Percentiles rank a stretch among this genome's conserved stretches.
These are phyloP conservation scores for Rhinella marina DNA, from an alignment of 2,797 vertebrate genomes.

Conservation along the genomic window DNA sequence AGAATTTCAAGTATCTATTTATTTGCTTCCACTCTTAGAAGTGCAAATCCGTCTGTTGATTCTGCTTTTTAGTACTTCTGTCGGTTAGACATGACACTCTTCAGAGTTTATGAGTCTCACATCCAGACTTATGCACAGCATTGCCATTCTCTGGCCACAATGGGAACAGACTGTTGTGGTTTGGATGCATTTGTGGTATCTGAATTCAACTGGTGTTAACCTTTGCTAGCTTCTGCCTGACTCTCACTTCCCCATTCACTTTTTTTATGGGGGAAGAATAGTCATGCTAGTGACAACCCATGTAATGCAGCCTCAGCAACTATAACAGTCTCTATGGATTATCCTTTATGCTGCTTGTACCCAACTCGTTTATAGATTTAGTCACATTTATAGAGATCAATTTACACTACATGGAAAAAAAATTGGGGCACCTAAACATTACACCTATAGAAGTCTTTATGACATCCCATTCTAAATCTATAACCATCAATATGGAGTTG, in stretches of 20 bases:
- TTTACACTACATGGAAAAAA: too few species aligned
- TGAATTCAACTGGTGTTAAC: background rate
- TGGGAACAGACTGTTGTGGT: slow-evolving; percentile 1
- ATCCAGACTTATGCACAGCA: background rate
- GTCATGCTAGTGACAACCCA: background rate
- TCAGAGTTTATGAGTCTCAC: slow-evolving; percentile 14
- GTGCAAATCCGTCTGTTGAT: slow-evolving; percentile 22
- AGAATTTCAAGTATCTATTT: slow-evolving; percentile 40
- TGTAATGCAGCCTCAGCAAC: too few species aligned
- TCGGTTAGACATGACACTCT: background rate
- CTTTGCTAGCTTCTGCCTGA: background rate
- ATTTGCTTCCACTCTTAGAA: slow-evolving; percentile 13
- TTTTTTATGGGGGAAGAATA: background rate
- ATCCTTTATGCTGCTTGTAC: background rate
- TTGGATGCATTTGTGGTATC: slow-evolving; percentile 16
- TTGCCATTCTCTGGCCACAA: background rate
- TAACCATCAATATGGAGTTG: too few species aligned
- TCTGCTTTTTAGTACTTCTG: slow-evolving; percentile 12
- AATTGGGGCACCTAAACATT: too few species aligned
- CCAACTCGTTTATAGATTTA: background rate
- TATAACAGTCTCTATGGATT: background rate
- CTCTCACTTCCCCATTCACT: background rate
- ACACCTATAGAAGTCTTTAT: too few species aligned
- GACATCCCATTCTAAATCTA: too few species aligned
- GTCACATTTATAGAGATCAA: background rate